Base-by-base conservation (phyloP, 2,797 vertebrate genomes). In the Tangara arthus region DNA sequence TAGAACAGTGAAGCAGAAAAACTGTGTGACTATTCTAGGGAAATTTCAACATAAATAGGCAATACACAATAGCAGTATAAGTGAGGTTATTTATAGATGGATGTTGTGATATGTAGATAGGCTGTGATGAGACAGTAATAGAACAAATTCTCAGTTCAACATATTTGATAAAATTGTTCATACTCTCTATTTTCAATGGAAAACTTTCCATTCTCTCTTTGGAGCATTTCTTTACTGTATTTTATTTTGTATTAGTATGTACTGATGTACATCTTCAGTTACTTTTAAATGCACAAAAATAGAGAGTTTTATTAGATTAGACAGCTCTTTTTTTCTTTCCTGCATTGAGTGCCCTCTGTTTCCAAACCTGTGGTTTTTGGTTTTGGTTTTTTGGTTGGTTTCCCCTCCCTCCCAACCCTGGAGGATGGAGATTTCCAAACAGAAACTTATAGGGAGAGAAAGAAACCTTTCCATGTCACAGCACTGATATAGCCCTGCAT, bases 1-100 rank as follows among this genome's bases (percentile, higher is more conserved):
- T 92, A 71, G 39, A 60, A 92, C 49, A 90, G 32, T 19, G 82
- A 93, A 90, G 82, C 53, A 91, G 79, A 92, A 90, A 89, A 64
- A n/a, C 32, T 24, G 20, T 56, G 73, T 53, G 63, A 59, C 60
- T 86, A 16, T 76, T 94, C 59, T 53, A 49, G 69, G 76, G 65
- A 75, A 35, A 76, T 72, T 91, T 93, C 61, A 80, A 71, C 82
- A 68, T 44, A 91, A 87, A 85, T 5, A 92, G 64, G 32, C 49
- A 87, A 77, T n/a, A 70, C 17, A 70, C 56, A 91, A 49, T 32
- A 85, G 64, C 60, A 85, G 44, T 60, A 7, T 49, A 88, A 78
- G 28, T 50, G 46, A 61, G 14, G 39, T 50, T 84, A 84, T 86
- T 90, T 90, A 68, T 50, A 81, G 69, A 53, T 37, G n/a, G 9